Percentiles rank a stretch among this genome's conserved stretches.
These are phyloP conservation scores for Drosophila auraria DNA, from an alignment of 1,140 invertebrate genomes.

Conservation along the genomic window DNA sequence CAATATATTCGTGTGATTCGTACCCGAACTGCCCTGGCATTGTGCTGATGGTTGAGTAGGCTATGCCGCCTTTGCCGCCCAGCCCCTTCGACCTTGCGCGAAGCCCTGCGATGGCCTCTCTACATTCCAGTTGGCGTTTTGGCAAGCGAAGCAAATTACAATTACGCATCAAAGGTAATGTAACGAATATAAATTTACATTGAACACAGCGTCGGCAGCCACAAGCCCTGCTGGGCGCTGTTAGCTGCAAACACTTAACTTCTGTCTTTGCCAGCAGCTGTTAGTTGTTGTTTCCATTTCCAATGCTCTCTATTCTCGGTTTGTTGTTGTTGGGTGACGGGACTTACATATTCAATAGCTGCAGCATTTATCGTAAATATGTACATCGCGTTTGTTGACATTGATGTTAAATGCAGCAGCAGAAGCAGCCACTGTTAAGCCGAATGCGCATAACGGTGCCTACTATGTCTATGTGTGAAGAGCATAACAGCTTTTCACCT, in stretches of 20 bases:
- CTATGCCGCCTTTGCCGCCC: conserved; percentile 40
- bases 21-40: conserved; percentile 14
- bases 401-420: conserved; percentile 44
- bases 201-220: conserved; percentile 5
- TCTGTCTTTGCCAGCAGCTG: conserved; percentile 13
- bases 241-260: conserved; percentile 5
- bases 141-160: conserved; percentile 80
- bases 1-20: conserved; percentile 42
- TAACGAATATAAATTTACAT: conserved; percentile 64
- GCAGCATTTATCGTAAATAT: conserved; percentile 23
- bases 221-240: not conserved
- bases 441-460: conserved; percentile 54
- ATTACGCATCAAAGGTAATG: conserved; percentile 81
- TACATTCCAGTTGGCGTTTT: conserved; percentile 84
- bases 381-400: conserved; percentile 55
- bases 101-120: conserved; percentile 60
- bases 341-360: conserved; percentile 50
- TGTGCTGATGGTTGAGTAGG: conserved; percentile 19
- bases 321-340: conserved; percentile 14
- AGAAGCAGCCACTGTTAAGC: conserved; percentile 27
- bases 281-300: conserved; percentile 10
- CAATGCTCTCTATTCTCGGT: conserved; percentile 1
- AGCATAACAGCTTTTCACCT: conserved; percentile 37
- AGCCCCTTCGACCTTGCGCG: conserved; percentile 22
- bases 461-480: conserved; percentile 32